Base-by-base conservation (phyloP, 2,888 invertebrate species). In the Drosophila engyochracea region DNA sequence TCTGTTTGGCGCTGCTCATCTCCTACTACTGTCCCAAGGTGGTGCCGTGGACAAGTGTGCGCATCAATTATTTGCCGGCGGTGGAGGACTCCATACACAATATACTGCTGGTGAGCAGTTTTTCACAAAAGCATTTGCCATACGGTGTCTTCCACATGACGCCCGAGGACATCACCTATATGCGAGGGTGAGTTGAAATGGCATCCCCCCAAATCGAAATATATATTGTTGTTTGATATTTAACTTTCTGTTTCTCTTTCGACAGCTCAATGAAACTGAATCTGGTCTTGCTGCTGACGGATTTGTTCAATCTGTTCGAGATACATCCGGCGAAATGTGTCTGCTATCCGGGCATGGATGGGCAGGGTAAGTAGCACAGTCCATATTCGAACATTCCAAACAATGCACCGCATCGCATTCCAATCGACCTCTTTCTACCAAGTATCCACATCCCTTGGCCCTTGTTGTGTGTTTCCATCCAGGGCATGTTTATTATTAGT, bases 151-250 rank as follows among this genome's bases (percentile, higher is more conserved):
- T 98, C 95, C 98, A 98, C 94, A 96, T 99, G 95, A 96, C 96
- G 94, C 97, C 98, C n/a, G 98, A 99, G 93, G 99, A 99, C 93
- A 96, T 99, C 83, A 97, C 98, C 47, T 98, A 98, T 92, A 97
- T 98, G 96, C 95, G 97, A 93, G 97, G 97, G 96, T 97, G 92
- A 93, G 94, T 93, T 19, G 25, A 59, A 63, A 31, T 33, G 10
- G 4, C 9, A 14, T 44, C 4, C 3, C 33, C 3, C 6, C 4
- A 19, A 25, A 55, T 25, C 3, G 41, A 41, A 7, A 28, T 28
- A 30, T 25, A 7, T 47, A 4, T 22, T 14, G 33, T 33, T 33
- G 12, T 33, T 33, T 25, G 14, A 12, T 25, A 22, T 16, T 31
- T 49, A 39, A 49, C 19, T 25, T 16, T n/a, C 31, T 55, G 7